A percentile compares a stretch with the other conserved stretches of the same genome.
Conservation (phyloP, 2,888 invertebrate genomes). For the Pseudanteris insignis region DNA sequence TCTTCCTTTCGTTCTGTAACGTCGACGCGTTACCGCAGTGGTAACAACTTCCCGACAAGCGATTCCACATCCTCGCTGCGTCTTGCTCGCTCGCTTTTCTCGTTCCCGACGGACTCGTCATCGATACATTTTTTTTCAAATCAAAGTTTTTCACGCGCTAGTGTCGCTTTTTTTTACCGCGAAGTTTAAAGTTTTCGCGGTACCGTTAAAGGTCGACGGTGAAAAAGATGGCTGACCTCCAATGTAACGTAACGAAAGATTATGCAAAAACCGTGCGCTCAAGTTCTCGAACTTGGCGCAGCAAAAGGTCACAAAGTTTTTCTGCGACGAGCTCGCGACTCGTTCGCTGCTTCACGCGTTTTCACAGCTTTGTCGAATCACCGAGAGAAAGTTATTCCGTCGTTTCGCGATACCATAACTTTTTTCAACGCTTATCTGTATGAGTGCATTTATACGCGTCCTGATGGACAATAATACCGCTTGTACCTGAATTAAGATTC, state of each 20-base stretch:
- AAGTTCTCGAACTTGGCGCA: slow-evolving; percentile 25
- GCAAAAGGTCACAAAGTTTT: slow-evolving; percentile 2
- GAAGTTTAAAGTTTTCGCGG: slow-evolving; percentile 33
- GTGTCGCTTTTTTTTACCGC: slow-evolving; percentile 11
- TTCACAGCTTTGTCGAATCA: too few relatives aligned
- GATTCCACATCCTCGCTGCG: slow-evolving; percentile 40
- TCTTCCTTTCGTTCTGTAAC: slow-evolving; percentile 43
- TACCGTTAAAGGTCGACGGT: slow-evolving; percentile 35
- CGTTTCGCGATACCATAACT: too few relatives aligned
- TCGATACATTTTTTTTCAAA: slow-evolving; percentile 18
- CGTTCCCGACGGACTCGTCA: slow-evolving; percentile 20
- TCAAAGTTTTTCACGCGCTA: too few relatives aligned
- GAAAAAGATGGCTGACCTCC: slow-evolving; percentile 38
- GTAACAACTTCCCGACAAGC: slow-evolving; percentile 42
- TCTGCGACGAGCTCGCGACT: too few relatives aligned
- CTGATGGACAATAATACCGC: too few relatives aligned
- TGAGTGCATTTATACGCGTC: too few relatives aligned
- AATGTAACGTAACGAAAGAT: slow-evolving; percentile 21
- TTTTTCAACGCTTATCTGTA: too few relatives aligned
- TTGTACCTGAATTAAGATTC: too few relatives aligned
- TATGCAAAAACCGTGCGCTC: slow-evolving; percentile 15
- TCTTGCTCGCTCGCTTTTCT: slow-evolving; percentile 21
- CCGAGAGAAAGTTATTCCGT: too few relatives aligned
- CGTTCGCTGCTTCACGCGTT: too few relatives aligned
- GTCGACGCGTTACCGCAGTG: slow-evolving; percentile 42